A percentile compares a stretch with the other conserved stretches of the same genome.
These are phyloP conservation scores for Lepeophtheirus nordmannii DNA, from an alignment of 2,888 invertebrate species.

Conservation along the genomic window DNA sequence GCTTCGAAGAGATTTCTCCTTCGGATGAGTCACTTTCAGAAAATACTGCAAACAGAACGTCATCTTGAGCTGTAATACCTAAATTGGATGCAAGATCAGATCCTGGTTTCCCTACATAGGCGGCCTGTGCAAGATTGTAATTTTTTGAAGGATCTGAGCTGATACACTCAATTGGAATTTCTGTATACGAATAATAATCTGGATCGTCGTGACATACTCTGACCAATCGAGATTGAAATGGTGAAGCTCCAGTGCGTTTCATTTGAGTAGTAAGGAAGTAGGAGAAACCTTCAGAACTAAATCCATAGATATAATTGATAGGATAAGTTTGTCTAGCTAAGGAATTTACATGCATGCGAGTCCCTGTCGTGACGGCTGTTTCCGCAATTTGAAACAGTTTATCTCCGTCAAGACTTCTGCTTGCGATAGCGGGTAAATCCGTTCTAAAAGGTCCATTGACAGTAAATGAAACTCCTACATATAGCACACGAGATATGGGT, in stretches of 20 bases:
- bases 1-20: slow-evolving; percentile 35
- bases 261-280: slow-evolving; percentile 90
- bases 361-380: slow-evolving; percentile 75
- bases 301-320: slow-evolving; percentile 89
- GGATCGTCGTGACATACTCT: slow-evolving; percentile 89
- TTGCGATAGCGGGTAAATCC: slow-evolving; percentile 83
- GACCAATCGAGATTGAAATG: slow-evolving; percentile 79
- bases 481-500: slow-evolving; percentile 70
- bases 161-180: slow-evolving; percentile 85
- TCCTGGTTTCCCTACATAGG: slow-evolving; percentile 79
- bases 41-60: slow-evolving; percentile 88
- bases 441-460: slow-evolving; percentile 79
- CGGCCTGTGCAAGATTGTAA: slow-evolving; percentile 89
- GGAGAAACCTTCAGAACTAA: slow-evolving; percentile 84
- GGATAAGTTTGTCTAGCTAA: slow-evolving; percentile 76
- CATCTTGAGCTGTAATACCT: slow-evolving; percentile 79
- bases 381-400: slow-evolving; percentile 77
- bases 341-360: slow-evolving; percentile 78
- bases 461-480: slow-evolving; percentile 85
- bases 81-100: slow-evolving; percentile 75
- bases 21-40: slow-evolving; percentile 52
- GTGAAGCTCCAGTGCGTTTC: slow-evolving; percentile 54
- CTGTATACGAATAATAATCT: slow-evolving; percentile 92
- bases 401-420: slow-evolving; percentile 68
- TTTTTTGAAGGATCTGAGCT: slow-evolving; percentile 45